Conservation (phyloP, 2,888 invertebrate genomes). For the Dermolepida albohirtum region DNA sequence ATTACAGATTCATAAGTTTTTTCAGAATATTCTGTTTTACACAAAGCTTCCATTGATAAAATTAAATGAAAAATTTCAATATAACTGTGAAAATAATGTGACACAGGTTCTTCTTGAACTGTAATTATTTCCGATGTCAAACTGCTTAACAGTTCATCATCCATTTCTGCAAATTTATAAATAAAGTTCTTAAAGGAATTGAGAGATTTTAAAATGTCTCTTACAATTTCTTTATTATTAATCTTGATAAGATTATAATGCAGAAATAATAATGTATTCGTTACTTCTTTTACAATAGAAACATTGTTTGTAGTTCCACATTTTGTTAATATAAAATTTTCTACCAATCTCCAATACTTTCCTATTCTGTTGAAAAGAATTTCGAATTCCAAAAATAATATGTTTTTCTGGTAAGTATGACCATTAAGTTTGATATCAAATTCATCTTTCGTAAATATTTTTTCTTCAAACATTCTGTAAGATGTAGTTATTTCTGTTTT, state of each 20-base stretch:
- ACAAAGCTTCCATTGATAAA: constrained; percentile 39
- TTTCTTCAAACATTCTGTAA: constrained; percentile 5
- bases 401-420: constrained; percentile 42
- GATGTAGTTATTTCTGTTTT: constrained; percentile 11
- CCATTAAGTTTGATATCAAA: constrained; percentile 39
- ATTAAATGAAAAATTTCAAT: constrained; percentile 46
- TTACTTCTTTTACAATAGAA: constrained; percentile 51
- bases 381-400: constrained; percentile 44
- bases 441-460: constrained; percentile 10
- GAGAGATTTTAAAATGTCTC: constrained; percentile 29
- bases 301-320: constrained; percentile 46
- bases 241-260: constrained; percentile 32
- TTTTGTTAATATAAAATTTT: constrained; percentile 54
- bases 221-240: constrained; percentile 11
- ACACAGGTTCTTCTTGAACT: constrained; percentile 42
- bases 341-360: constrained; percentile 56
- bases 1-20: constrained; percentile 49
- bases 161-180: constrained; percentile 44
- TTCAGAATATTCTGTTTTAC: constrained; percentile 38
- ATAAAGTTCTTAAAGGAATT: constrained; percentile 44
- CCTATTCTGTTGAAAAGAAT: constrained; percentile 47
- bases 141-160: constrained; percentile 41
- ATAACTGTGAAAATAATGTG: constrained; percentile 50
- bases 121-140: constrained; percentile 39
- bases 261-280: constrained; percentile 39